These are phyloP conservation scores for Ibidorhyncha struthersii DNA, from an alignment of 2,113 vertebrate species.

Conservation along the genomic window DNA sequence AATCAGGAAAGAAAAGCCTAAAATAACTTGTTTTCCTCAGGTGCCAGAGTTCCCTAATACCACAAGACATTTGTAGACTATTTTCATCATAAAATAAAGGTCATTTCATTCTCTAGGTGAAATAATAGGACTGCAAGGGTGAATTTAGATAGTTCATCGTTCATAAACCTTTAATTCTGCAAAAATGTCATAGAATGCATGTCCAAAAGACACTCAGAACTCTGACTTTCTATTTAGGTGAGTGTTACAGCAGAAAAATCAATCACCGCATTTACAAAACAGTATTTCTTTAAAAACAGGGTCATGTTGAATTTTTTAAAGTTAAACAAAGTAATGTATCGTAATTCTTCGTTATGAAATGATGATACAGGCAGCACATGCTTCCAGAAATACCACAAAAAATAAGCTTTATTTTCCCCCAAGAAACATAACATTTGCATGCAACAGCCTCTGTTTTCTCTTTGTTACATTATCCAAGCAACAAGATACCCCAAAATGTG, in stretches of 20 bases:
- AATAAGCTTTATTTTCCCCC: not conserved
- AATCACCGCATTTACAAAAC: not conserved
- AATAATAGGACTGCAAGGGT: not conserved
- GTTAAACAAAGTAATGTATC: not conserved
- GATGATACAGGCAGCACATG: not conserved
- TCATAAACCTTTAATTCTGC: not conserved
- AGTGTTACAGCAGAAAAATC: not conserved
- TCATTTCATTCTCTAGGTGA: not conserved
- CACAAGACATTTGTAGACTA: not conserved
- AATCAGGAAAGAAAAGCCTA: not conserved
- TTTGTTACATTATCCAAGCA: not conserved
- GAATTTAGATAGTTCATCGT: not conserved
- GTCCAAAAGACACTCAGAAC: not conserved
- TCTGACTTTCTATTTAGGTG: not conserved
- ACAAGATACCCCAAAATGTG: not conserved
- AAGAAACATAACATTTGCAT: not conserved
- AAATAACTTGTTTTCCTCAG: not conserved
- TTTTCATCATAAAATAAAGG: slow-evolving; percentile 16
- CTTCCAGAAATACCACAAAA: not conserved
- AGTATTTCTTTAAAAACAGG: not conserved
- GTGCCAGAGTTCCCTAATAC: not conserved
- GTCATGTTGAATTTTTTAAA: not conserved
- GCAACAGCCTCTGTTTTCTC: not conserved
- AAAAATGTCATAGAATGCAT: not conserved
- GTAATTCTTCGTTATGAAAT: not conserved